phyloP scores from a whole-genome alignment of 2,797 vertebrate genomes.

The Rousettus madagascariensis region DNA sequence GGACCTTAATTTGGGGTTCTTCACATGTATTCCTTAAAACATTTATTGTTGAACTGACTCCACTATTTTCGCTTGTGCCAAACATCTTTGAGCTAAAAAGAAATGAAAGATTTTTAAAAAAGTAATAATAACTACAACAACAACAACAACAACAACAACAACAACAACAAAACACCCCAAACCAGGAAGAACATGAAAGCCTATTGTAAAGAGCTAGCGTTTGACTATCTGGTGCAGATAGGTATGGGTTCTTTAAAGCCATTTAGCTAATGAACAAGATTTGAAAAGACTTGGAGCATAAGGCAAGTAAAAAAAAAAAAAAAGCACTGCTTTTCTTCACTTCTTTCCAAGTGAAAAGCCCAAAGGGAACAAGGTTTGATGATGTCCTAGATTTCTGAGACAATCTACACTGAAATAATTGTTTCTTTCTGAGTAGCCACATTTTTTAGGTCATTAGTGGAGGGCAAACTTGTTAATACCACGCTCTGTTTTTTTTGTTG shows the following conservation, averaged over 20 bases:
- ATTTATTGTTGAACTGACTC: background rate
- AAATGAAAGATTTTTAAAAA: background rate
- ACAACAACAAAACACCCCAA: background rate
- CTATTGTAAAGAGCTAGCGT: background rate
- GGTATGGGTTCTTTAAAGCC: background rate
- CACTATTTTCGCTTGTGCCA: background rate
- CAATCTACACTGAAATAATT: conserved; percentile 16
- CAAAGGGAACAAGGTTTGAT: conserved; percentile 7
- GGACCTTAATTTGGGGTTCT: background rate
- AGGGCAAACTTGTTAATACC: background rate
- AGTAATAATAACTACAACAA: background rate
- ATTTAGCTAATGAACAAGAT: background rate
- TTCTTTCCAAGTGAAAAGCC: conserved; percentile 59
- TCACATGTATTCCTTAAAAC: background rate
- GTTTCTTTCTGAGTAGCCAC: conserved; percentile 32
- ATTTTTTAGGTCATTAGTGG: conserved; percentile 33
- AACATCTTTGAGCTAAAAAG: background rate
- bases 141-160: background rate
- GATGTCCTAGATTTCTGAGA: conserved; percentile 58
- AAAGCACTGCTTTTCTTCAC: background rate
- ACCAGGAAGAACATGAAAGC: background rate
- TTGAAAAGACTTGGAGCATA: conserved; percentile 27
- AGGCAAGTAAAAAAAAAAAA: background rate
- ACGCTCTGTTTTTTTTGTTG: background rate
- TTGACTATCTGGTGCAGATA: background rate